phyloP scores from a whole-genome alignment of 92 coral and sea anemone species.

The Muricea muricata region DNA sequence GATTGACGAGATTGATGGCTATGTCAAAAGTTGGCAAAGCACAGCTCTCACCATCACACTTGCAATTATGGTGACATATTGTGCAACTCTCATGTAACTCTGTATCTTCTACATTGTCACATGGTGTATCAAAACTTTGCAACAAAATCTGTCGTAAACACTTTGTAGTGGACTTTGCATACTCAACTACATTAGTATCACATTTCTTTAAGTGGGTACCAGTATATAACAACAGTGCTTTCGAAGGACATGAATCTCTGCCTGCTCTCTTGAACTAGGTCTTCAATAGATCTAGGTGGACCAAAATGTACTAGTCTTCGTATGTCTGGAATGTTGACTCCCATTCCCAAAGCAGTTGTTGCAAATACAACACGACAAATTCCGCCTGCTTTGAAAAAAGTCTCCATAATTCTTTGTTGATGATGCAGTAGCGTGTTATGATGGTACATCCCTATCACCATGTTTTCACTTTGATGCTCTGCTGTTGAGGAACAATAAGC shows the following conservation, averaged over 20 bases:
- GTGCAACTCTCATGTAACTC: too few species aligned
- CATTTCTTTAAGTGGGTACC: background rate
- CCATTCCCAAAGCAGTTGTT: conserved; percentile 25
- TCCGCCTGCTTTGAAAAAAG: background rate
- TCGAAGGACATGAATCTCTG: background rate
- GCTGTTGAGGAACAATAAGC: background rate
- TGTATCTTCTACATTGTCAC: too few species aligned
- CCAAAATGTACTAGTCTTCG: background rate
- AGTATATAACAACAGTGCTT: background rate
- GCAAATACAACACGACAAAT: background rate
- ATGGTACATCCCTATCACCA: background rate
- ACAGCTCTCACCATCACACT: too few species aligned
- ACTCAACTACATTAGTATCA: background rate
- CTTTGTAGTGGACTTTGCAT: background rate
- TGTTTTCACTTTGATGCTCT: background rate
- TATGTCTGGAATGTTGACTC: conserved; percentile 4
- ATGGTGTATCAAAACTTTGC: background rate
- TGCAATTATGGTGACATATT: too few species aligned
- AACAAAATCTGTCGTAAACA: background rate
- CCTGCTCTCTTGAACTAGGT: background rate
- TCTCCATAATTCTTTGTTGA: background rate
- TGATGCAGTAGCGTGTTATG: background rate
- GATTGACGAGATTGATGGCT: background rate
- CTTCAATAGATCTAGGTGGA: background rate
- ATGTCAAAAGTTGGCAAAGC: background rate